Evolutionary conservation across 2,888 invertebrate species (phyloP).

Genomic region (Tetragnatha montana): DNA sequence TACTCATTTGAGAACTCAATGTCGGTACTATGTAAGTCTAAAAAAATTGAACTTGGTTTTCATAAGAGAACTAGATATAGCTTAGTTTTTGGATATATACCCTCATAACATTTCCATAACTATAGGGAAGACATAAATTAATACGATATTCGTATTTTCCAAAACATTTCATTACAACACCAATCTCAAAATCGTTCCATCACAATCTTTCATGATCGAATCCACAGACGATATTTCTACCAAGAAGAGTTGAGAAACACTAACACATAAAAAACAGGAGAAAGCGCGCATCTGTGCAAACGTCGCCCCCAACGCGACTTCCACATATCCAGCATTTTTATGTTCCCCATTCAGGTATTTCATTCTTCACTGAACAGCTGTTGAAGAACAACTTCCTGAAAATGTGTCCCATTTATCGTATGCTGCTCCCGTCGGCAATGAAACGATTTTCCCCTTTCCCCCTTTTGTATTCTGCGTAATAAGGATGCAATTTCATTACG

Average conservation of each 20-base stretch:
- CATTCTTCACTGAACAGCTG: not conserved
- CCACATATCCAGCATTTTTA: not conserved
- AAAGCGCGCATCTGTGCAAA: not conserved
- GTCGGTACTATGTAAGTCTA: too few species aligned
- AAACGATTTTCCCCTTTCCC: too few species aligned
- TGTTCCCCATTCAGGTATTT: not conserved
- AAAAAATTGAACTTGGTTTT: too few species aligned
- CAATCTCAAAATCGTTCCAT: not conserved
- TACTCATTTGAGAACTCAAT: too few species aligned
- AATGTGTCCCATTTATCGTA: not conserved
- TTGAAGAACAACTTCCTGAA: not conserved
- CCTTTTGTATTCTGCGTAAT: too few species aligned
- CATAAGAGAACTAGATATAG: too few species aligned
- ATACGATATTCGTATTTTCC: too few species aligned
- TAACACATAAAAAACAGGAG: not conserved
- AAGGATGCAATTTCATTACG: too few species aligned
- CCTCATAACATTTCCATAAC: too few species aligned
- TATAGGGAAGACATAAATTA: too few species aligned
- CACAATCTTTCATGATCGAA: not conserved
- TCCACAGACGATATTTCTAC: not conserved
- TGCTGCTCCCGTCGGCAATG: not conserved
- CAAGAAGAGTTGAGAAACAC: not conserved
- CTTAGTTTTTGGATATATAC: too few species aligned
- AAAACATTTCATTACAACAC: too few species aligned
- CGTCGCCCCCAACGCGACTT: not conserved